These are phyloP conservation scores for Crotalus horridus DNA, from an alignment of 2,113 vertebrate genomes.

Conservation along the genomic window DNA sequence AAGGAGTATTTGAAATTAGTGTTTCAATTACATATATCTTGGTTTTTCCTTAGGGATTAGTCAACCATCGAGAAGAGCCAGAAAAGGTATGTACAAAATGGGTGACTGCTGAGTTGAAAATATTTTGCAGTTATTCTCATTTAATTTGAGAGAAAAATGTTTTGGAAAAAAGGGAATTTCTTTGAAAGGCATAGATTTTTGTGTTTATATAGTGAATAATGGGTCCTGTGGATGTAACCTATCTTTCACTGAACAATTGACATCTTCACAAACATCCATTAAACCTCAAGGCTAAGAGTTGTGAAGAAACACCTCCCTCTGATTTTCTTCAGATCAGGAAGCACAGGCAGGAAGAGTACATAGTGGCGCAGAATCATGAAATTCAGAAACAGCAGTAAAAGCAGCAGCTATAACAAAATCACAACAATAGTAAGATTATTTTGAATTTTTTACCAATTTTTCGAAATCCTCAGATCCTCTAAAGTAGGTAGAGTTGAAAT, in stretches of 20 bases:
- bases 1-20: neutral
- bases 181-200: neutral
- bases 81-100: slow-evolving; percentile 62
- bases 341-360: neutral
- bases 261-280: no score
- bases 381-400: neutral
- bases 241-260: neutral
- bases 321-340: neutral
- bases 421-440: neutral
- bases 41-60: slow-evolving; percentile 59
- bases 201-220: neutral
- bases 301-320: neutral
- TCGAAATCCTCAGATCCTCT: neutral
- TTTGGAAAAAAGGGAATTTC: neutral
- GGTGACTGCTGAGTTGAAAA: neutral
- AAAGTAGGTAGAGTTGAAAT: neutral
- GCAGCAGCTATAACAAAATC: neutral
- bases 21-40: slow-evolving; percentile 24
- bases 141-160: neutral
- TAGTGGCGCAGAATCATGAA: no score
- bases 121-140: neutral
- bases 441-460: neutral
- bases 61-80: slow-evolving; percentile 45
- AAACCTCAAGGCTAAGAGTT: neutral
- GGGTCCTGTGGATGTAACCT: neutral